Base-by-base conservation (phyloP, 2,113 vertebrate genomes). In the Irena cyanogastra region DNA sequence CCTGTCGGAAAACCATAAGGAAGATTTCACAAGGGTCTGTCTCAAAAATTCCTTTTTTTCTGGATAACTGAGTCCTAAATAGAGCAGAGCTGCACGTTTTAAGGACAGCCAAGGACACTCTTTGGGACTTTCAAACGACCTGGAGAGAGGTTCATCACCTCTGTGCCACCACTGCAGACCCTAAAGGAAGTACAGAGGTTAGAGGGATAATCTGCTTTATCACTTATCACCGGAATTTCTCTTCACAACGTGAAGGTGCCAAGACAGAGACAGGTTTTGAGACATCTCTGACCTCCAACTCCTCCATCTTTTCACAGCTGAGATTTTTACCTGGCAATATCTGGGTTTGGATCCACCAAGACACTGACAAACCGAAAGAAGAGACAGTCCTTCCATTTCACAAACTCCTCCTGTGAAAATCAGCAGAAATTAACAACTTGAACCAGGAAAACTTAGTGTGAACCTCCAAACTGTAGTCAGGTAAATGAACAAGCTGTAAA, bases 331-430 rank as follows among this genome's bases (percentile, higher is more conserved):
- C 99, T 99, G 97, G 97, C 98, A 61, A 99, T 98, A 20, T 98
- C 97, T 33, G 98, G 98, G 47, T 98, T 94, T 7, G 98, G 97
- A 93, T 99, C 99, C 45, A 99, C 98, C 68, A 99, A 88, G 8
- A 97, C 97, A 22, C 97, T 97, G 91, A 99, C 94, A 11, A 99
- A 99, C 16, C 97, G 97, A 75, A 99, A 99, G 97, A 99, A 99
- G 41, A 99, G 98, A 13, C 98, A 98, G 28, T 98, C 99, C 65
- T 99, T 99, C 99, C 99, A 99, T 37, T 99, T 99, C 85, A 99
- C 98, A 97, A 98, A 99, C 64, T 99, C 99, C 72, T 99, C 99
- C 99, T 99, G 84, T 11, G 12, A 75, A 91, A 91, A 97, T 11
- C 33, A 16, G 91, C n/a, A 91, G 35, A 41, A 45, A 41, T 39